Evolutionary conservation across 1,140 invertebrate species (phyloP), one percentile per base, ranked within the genome.

Genomic region (Micrasema minimum): DNA sequence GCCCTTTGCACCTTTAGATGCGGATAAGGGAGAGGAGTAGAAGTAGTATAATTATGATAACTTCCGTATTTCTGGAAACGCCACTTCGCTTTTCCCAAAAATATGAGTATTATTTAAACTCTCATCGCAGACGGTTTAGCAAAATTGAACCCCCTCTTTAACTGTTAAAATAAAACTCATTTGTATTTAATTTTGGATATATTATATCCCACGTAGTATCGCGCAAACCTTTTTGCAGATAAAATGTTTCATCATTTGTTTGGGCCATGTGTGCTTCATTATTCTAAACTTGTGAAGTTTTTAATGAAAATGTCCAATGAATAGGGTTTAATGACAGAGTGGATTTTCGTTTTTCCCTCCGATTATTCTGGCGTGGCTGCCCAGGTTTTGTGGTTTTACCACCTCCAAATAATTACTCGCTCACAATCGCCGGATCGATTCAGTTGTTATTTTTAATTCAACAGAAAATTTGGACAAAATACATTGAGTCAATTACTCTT

Each of bases 231-330:
- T 59, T 59, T 59, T 41, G 12, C 55, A 9, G 16, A 59, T 59
- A 59, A 41, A 59, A 59, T 41, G 18, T 41, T 16, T 18, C 55
- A 38, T 41, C 55, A 23, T 59, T 59, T 59, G 55, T 59, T 22
- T 31, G 16, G 55, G 37, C 55, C 35, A 31, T 18, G 55, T 38
- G 53, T 38, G 55, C 55, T 59, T 59, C 31, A 59, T 59, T 59
- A 59, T 38, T 38, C 35, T 12, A 12, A 59, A 59, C 14, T 59
- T 38, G 55, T 59, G 51, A 55, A 55, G 35, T 59, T 59, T 59
- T 59, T 59, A 59, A 59, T 59, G 35, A 59, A 59, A 59, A 59
- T 35, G 55, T 59, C 55, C 55, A 38, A 59, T 59, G 37, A 59
- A 59, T 59, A 35, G 55, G 16, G 16, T 59, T 38, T 59, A 59